Evolutionary conservation across 2,888 invertebrate genomes (phyloP), one percentile per base, ranked within the genome.

Genomic region (Orthonevra nobilis): DNA sequence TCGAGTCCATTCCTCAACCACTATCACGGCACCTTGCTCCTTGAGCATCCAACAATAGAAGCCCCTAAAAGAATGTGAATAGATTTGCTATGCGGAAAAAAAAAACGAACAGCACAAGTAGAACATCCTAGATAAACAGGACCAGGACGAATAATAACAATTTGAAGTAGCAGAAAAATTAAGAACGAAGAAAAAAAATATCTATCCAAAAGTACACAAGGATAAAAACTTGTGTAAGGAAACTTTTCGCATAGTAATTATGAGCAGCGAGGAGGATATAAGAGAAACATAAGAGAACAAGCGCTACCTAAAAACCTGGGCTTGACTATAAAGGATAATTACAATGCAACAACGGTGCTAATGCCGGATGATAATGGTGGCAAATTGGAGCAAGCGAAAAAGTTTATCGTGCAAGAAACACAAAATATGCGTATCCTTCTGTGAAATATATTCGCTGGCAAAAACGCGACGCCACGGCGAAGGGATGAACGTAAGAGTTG

Each of bases 241-340:
- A 66, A 54, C 36, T 66, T 66, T 44, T 66, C 36, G 44, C 66
- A 66, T 66, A 36, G 44, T 56, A 66, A 56, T 66, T 66, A 66
- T 23, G 10, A 30, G 48, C 14, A n/a, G n/a, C n/a, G n/a, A n/a
- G n/a, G 15, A 40, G 38, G 40, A 40, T 30, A 30, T 14, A 38
- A 40, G 40, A 4, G n/a, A 15, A 46, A 23, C n/a, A 14, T 30
- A 15, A 32, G 15, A 15, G 10, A 12, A n/a, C n/a, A n/a, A 38
- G 20, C 7, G 12, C 6, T 44, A 44, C 26, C 28, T 12, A 10
- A 38, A 38, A 38, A 26, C 38, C 17, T 38, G 28, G 10, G 26
- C 17, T 19, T 14, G 20, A 23, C n/a, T 28, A 10, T 26, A 54
- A 36, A 20, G 54, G 46, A 66, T 66, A 56, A 66, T 66, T 66